Evolutionary conservation across 2,797 vertebrate genomes (phyloP).

Genomic region (Clarias platycephalus): DNA sequence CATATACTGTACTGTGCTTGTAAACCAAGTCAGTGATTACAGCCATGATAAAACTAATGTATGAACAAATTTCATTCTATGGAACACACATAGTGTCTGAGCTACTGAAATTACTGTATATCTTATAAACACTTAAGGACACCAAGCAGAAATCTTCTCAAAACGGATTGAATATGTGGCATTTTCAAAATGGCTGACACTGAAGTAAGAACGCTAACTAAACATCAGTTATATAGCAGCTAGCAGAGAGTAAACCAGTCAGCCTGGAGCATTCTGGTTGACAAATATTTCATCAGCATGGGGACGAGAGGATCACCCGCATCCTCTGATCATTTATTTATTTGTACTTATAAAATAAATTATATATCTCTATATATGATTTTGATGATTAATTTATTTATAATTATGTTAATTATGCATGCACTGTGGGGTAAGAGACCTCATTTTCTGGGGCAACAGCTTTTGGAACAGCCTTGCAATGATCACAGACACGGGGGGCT

Average conservation of each 20-base stretch:
- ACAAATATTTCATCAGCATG: slow-evolving; percentile 42
- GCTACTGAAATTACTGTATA: not conserved
- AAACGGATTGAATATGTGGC: not conserved
- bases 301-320: slow-evolving; percentile 28
- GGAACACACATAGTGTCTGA: not conserved
- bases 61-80: not conserved
- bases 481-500: slow-evolving; percentile 74
- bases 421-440: slow-evolving; percentile 57
- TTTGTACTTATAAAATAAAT: slow-evolving; percentile 53
- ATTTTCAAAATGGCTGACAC: not conserved
- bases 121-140: not conserved
- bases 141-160: not conserved
- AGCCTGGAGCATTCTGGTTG: slow-evolving; percentile 31
- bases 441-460: slow-evolving; percentile 64
- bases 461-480: slow-evolving; percentile 75
- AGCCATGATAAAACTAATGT: not conserved
- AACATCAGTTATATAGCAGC: slow-evolving; percentile 4
- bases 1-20: too few species aligned
- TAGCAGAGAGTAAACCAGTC: slow-evolving; percentile 25
- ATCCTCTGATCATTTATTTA: slow-evolving; percentile 58
- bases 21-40: not conserved
- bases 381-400: slow-evolving; percentile 57
- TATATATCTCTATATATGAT: slow-evolving; percentile 57
- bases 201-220: not conserved
- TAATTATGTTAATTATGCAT: slow-evolving; percentile 49